phyloP scores from a whole-genome alignment of 37 sponge, comb jelly and placozoan genomes.

The Diacarnus erythraeanus region DNA sequence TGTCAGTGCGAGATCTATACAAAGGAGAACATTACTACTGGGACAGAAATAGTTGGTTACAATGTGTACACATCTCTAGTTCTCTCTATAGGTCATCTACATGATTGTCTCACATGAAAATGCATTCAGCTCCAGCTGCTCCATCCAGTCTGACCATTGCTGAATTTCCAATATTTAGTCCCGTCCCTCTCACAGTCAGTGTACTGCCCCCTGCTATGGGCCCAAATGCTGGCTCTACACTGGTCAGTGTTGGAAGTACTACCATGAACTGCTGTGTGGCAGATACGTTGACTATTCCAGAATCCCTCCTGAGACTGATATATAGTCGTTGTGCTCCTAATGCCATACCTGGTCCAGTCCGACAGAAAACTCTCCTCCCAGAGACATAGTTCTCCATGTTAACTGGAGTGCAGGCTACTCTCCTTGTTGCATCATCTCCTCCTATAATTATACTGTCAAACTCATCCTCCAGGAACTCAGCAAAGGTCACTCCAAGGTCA shows the following conservation, averaged over 20 bases:
- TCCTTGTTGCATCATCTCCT: no score
- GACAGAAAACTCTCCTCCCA: slow-evolving; percentile 38
- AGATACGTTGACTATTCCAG: not conserved
- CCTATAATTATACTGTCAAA: slow-evolving; percentile 27
- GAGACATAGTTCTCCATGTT: slow-evolving; percentile 14
- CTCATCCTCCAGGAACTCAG: slow-evolving; percentile 9
- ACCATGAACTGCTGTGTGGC: not conserved
- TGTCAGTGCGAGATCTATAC: not conserved
- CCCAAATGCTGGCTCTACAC: slow-evolving; percentile 66
- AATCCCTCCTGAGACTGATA: not conserved
- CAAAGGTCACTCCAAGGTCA: slow-evolving; percentile 57
- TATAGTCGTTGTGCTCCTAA: not conserved
- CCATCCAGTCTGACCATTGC: slow-evolving; percentile 31
- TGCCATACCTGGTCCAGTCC: not conserved
- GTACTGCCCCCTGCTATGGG: slow-evolving; percentile 74
- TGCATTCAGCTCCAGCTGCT: not conserved
- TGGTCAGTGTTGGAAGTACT: slow-evolving; percentile 20
- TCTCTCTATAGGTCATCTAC: no score
- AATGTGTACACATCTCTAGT: no score
- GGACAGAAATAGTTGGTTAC: no score
- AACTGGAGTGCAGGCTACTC: slow-evolving; percentile 22
- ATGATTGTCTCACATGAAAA: slow-evolving; percentile 8
- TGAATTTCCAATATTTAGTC: slow-evolving; percentile 61
- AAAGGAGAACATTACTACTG: not conserved
- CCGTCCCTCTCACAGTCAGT: slow-evolving; percentile 52